Evolutionary conservation across 1,140 invertebrate species (phyloP), one percentile per base, ranked within the genome.

Genomic region (Anastrepha ludens): DNA sequence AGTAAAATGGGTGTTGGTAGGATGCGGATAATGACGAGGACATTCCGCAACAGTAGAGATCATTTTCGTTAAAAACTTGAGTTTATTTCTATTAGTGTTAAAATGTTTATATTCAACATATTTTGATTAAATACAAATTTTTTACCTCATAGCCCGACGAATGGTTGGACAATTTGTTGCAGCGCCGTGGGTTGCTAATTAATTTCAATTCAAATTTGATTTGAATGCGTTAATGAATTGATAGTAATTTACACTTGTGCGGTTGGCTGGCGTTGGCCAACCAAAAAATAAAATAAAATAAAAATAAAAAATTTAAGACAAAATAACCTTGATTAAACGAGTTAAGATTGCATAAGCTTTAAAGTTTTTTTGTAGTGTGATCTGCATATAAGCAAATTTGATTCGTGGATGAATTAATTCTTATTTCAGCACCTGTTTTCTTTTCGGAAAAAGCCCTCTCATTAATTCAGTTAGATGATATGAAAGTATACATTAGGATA

Each of bases 181-280:
- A 7, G 29, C 47, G 64, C 70, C 39, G 17, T 17, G 15, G 70
- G 44, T 74, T 74, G 70, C 39, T 74, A 74, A 74, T 74, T 74
- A 29, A 74, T 74, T 74, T 47, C 70, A 17, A 74, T 50, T 74
- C 44, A 29, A 29, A 29, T 81, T 81, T 6, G 20, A 81, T 55
- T 81, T 81, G 17, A 81, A 9, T 81, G 44, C 44, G 8, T 55
- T 81, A 55, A 55, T 81, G n/a, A 50, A 55, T 55, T 50, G 47
- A 81, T 47, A n/a, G 47, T 55, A 55, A 81, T 81, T 81, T 29
- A 81, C 47, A n/a, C 74, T 55, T 81, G 9, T 41, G 44, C 74
- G 17, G 74, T 81, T 81, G n/a, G 17, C 39, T 55, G 9, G n/a
- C 47, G 29, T 81, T 74, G 13, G 41, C 44, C 39, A 5, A 13